These are phyloP conservation scores for Murina feae DNA, from an alignment of 2,113 vertebrate species.

Conservation along the genomic window DNA sequence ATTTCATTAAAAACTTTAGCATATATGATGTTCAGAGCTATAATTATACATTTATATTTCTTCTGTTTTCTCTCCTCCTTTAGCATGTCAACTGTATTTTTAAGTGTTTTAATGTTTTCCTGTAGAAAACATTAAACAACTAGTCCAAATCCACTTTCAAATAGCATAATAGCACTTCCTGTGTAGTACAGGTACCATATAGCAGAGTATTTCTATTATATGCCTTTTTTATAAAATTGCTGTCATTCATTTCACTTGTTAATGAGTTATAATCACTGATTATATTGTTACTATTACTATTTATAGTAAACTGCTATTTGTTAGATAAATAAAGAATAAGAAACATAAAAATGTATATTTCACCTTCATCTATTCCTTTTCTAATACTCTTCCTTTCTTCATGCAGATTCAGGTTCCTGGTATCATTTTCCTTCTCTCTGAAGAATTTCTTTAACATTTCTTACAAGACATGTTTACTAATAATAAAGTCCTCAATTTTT, in stretches of 20 bases:
- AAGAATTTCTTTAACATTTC: constrained; percentile 12
- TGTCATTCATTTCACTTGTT: neutral
- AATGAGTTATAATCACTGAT: neutral
- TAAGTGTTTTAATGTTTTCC: neutral
- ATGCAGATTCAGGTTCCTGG: neutral
- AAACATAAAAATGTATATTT: neutral
- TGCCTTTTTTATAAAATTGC: neutral
- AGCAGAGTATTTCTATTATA: neutral
- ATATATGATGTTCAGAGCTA: neutral
- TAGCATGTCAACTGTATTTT: neutral
- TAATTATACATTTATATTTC: neutral
- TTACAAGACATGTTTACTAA: neutral
- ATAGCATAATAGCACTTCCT: neutral
- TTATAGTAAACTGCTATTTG: neutral
- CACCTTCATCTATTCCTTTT: neutral
- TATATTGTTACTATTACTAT: neutral
- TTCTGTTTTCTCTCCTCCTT: neutral
- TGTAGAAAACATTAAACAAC: neutral
- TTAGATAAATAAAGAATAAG: neutral
- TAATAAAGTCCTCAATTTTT: neutral
- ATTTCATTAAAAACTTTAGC: neutral
- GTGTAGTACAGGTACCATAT: neutral
- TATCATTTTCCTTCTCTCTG: neutral
- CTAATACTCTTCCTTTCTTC: neutral
- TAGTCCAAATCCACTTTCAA: neutral